Evolutionary conservation across 2,113 vertebrate species (phyloP).

Genomic region (Gorilla gorilla): DNA sequence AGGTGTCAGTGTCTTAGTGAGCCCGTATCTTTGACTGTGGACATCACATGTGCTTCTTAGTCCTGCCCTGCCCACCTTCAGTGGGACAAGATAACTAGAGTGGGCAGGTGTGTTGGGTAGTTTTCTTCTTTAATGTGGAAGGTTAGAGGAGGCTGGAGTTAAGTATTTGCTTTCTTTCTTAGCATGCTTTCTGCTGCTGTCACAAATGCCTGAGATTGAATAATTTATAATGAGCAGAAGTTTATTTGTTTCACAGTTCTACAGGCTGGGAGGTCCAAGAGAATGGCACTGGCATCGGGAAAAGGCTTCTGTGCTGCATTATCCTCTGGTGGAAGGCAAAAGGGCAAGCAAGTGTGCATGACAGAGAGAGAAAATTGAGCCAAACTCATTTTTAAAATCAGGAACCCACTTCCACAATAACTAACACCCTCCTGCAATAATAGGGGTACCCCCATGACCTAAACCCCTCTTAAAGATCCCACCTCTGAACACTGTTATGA

Average conservation of each 20-base stretch:
- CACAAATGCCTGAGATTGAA: neutral
- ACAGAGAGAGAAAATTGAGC: neutral
- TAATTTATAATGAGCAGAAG: neutral
- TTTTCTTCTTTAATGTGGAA: neutral
- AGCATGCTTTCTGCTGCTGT: neutral
- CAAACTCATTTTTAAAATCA: neutral
- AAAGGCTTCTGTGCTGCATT: neutral
- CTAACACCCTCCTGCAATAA: neutral
- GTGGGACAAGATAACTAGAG: neutral
- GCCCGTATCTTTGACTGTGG: no score
- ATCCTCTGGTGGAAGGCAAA: neutral
- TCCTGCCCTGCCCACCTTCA: neutral
- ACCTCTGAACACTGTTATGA: neutral
- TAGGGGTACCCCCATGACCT: neutral
- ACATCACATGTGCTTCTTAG: neutral
- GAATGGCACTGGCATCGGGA: neutral
- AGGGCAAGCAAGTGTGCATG: neutral
- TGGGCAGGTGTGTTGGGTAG: no score
- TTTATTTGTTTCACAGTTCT: neutral
- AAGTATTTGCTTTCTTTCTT: neutral
- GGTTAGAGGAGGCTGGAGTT: neutral
- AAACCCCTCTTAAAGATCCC: neutral
- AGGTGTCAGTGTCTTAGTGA: neutral
- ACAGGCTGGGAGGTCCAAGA: neutral
- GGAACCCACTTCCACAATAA: neutral